These are phyloP conservation scores for Cistogaster globosa DNA, from an alignment of 2,888 invertebrate genomes.

Conservation along the genomic window DNA sequence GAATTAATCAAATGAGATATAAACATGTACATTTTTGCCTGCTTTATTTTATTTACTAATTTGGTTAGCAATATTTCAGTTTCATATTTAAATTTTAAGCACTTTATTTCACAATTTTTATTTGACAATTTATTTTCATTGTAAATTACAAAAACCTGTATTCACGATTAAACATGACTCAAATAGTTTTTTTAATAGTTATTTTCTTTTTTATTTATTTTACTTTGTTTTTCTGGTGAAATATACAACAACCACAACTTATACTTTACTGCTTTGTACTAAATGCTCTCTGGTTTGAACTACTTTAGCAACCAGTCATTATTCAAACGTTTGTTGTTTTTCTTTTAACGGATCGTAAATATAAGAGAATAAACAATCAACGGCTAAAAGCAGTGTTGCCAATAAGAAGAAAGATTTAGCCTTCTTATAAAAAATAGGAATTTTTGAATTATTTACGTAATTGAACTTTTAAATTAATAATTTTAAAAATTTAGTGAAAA, in stretches of 20 bases:
- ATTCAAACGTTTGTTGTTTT: constrained; percentile 37
- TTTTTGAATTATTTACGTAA: too few relatives aligned
- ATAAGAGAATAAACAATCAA: constrained; percentile 48
- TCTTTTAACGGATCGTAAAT: constrained; percentile 54
- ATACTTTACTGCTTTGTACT: constrained; percentile 37
- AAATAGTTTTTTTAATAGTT: constrained; percentile 19
- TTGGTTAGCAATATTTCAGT: too few relatives aligned
- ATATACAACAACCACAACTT: constrained; percentile 55
- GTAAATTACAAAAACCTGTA: constrained; percentile 39
- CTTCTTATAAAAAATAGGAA: too few relatives aligned
- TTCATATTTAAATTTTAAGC: constrained; percentile 2
- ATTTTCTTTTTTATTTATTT: constrained; percentile 23
- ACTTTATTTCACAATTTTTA: constrained; percentile 2
- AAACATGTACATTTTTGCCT: too few relatives aligned
- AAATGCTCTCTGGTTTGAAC: constrained; percentile 13
- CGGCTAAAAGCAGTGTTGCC: constrained; percentile 52
- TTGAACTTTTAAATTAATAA: too few relatives aligned
- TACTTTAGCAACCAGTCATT: constrained; percentile 28
- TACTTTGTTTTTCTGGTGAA: constrained; percentile 33
- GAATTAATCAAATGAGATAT: too few relatives aligned
- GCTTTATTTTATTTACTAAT: too few relatives aligned
- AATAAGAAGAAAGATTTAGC: background rate
- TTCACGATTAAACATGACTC: constrained; percentile 30
- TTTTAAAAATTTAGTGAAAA: too few relatives aligned
- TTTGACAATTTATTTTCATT: constrained; percentile 28